A percentile compares a stretch with the other conserved stretches of the same genome.
phyloP scores from a whole-genome alignment of 2,888 invertebrate species.

The Heteromyza rotundicornis region DNA sequence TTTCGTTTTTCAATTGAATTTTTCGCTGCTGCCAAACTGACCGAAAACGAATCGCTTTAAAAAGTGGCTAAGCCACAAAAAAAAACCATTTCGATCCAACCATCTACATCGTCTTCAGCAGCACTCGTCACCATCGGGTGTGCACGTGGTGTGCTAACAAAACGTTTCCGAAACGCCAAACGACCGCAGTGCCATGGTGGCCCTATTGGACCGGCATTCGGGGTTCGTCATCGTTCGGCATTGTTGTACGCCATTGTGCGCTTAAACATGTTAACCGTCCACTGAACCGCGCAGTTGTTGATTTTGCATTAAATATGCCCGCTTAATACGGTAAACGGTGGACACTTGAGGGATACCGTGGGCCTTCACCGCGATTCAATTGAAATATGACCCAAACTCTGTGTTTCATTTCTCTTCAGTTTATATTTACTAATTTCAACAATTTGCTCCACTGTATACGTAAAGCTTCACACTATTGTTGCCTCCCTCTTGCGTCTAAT shows the following conservation, averaged over 20 bases:
- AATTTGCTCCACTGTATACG: neutral
- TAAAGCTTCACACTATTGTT: too few species aligned
- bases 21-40: conserved; percentile 26
- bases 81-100: too few species aligned
- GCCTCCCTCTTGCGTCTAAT: too few species aligned
- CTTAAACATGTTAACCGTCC: conserved; percentile 52
- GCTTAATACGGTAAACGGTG: conserved; percentile 30
- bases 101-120: neutral
- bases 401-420: too few species aligned
- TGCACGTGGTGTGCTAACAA: conserved; percentile 37
- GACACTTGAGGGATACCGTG: neutral
- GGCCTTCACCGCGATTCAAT: too few species aligned
- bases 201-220: neutral
- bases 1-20: conserved; percentile 17
- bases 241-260: conserved; percentile 32
- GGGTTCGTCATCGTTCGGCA: conserved; percentile 8
- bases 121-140: neutral
- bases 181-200: conserved; percentile 11
- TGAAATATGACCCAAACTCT: too few species aligned
- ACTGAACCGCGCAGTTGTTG: conserved; percentile 54
- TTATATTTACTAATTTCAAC: neutral
- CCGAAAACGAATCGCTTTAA: conserved; percentile 21
- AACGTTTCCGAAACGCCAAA: conserved; percentile 37
- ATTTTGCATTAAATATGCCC: conserved; percentile 54
- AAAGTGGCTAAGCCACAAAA: neutral